A percentile compares a stretch with the other conserved stretches of the same genome.
phyloP scores from a whole-genome alignment of 2,888 invertebrate genomes.

The Cosmia pyralina region DNA sequence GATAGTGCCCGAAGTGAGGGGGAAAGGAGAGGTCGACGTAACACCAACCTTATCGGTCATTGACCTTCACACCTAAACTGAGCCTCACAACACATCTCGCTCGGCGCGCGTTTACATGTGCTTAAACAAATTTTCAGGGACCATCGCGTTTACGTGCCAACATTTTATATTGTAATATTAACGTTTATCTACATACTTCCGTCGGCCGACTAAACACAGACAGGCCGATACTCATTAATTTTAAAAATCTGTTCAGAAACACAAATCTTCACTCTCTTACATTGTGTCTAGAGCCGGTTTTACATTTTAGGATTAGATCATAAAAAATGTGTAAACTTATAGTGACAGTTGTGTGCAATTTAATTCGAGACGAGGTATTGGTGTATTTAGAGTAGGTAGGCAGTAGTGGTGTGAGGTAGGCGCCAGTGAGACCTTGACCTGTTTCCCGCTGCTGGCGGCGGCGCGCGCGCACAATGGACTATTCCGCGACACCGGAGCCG shows the following conservation, averaged over 20 bases:
- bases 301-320: slow-evolving; percentile 13
- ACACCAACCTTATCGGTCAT: slow-evolving; percentile 88
- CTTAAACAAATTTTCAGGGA: slow-evolving; percentile 76
- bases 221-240: slow-evolving; percentile 58
- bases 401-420: slow-evolving; percentile 75
- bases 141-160: slow-evolving; percentile 66
- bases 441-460: slow-evolving; percentile 73
- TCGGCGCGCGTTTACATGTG: slow-evolving; percentile 75
- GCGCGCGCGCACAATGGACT: slow-evolving; percentile 80
- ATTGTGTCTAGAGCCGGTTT: slow-evolving; percentile 31
- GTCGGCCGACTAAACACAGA: slow-evolving; percentile 52
- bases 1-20: slow-evolving; percentile 76
- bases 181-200: slow-evolving; percentile 56
- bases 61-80: slow-evolving; percentile 89
- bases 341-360: slow-evolving; percentile 53
- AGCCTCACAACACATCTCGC: slow-evolving; percentile 88
- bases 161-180: slow-evolving; percentile 66
- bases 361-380: slow-evolving; percentile 44
- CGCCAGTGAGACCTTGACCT: slow-evolving; percentile 86
- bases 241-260: slow-evolving; percentile 44
- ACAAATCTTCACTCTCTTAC: slow-evolving; percentile 28
- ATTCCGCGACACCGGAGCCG: slow-evolving; percentile 84
- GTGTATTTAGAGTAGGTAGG: slow-evolving; percentile 67
- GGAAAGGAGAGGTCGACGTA: slow-evolving; percentile 80
- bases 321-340: slow-evolving; percentile 34